These are phyloP conservation scores for Stomorhina lunata DNA, from an alignment of 2,888 invertebrate genomes.

Conservation along the genomic window DNA sequence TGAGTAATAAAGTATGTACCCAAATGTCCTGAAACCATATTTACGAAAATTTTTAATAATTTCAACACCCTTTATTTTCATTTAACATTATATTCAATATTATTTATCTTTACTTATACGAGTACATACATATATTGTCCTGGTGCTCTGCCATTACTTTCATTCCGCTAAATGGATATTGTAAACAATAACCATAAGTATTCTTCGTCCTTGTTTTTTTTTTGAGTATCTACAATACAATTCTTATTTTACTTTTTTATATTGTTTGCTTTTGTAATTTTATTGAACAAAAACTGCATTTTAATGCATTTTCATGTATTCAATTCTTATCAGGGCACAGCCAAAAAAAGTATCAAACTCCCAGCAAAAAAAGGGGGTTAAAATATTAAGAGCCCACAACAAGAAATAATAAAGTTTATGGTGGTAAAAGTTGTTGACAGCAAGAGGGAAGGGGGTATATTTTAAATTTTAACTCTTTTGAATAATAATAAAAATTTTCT, in stretches of 20 bases:
- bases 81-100: background rate
- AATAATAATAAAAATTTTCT: too few species aligned
- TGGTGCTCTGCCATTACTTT: slow-evolving; percentile 12
- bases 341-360: slow-evolving; percentile 20
- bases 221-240: background rate
- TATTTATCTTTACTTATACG: too few species aligned
- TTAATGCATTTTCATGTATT: slow-evolving; percentile 52
- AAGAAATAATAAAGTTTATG: slow-evolving; percentile 11
- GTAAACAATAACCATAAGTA: slow-evolving; percentile 50
- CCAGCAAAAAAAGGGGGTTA: background rate
- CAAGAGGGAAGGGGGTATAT: background rate
- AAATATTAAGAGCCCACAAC: background rate
- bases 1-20: too few species aligned
- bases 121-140: too few species aligned
- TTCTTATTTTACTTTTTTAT: background rate
- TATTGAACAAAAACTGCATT: slow-evolving; percentile 54
- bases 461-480: background rate
- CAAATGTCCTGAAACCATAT: too few species aligned
- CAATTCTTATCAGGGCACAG: slow-evolving; percentile 31
- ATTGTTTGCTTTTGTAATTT: slow-evolving; percentile 17
- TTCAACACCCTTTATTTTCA: background rate
- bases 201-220: slow-evolving; percentile 1
- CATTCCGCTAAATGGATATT: slow-evolving; percentile 39
- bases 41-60: too few species aligned
- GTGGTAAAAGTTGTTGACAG: background rate